phyloP scores from a whole-genome alignment of 2,888 invertebrate species.

The Formica aserva region DNA sequence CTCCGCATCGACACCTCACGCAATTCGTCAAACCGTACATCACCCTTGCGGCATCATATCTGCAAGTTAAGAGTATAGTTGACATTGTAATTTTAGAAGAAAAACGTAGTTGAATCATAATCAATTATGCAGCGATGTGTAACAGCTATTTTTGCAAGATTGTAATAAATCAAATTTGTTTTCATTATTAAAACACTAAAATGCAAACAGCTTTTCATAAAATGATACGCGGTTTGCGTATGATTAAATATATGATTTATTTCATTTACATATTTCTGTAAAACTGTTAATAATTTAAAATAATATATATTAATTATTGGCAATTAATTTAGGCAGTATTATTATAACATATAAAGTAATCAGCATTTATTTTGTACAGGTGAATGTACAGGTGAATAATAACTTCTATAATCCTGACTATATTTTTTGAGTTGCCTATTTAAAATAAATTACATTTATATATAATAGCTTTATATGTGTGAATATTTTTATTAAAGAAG shows the following conservation, averaged over 20 bases:
- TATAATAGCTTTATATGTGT: too few species aligned
- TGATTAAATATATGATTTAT: not conserved
- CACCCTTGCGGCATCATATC: conserved; percentile 90
- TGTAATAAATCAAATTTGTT: not conserved
- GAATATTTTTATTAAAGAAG: not conserved
- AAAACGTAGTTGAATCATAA: conserved; percentile 30
- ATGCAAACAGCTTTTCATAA: not conserved
- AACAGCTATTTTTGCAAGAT: conserved; percentile 34
- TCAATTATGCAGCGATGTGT: conserved; percentile 66
- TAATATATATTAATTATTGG: not conserved
- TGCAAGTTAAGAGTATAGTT: conserved; percentile 61
- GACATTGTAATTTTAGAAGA: not conserved
- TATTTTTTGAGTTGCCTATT: not conserved
- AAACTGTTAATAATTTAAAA: not conserved
- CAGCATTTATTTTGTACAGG: too few species aligned
- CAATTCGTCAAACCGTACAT: conserved; percentile 90
- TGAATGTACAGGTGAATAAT: not conserved
- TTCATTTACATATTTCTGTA: not conserved
- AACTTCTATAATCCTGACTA: not conserved
- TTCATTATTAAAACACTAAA: not conserved
- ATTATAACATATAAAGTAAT: not conserved
- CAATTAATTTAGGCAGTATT: not conserved
- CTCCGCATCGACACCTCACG: conserved; percentile 89
- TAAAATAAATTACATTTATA: not conserved
- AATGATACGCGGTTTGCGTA: not conserved